Base-by-base conservation (phyloP, 2,888 invertebrate genomes). In the Branchellion lobata region DNA sequence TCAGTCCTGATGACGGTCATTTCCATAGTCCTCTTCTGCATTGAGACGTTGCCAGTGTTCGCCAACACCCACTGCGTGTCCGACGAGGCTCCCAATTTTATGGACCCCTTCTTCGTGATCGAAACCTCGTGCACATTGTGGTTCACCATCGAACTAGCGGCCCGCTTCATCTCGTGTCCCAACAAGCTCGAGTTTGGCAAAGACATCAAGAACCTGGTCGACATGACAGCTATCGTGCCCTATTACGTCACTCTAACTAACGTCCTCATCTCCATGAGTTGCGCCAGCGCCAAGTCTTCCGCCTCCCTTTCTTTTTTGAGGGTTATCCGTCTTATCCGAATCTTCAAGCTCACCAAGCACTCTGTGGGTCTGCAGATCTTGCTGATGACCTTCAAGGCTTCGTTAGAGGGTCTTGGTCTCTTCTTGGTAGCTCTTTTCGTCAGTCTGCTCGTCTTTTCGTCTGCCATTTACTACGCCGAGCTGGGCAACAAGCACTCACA, bases 261-360 rank as follows among this genome's bases (percentile, higher is more conserved):
- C 80, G 84, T 86, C 51, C 81, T 87, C n/a, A 83, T 84, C n/a
- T 84, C 83, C 57, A 85, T 85, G 83, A 85, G 83, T 81, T 86
- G 86, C 81, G 85, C 85, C 51, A 86, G 85, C 76, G 87, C 86
- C 11, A 87, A 87, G 79, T 86, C 86, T 18, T 87, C 87, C 27
- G 86, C 88, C 31, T 88, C 88, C 1, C 86, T 89, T 51, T 88
- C 89, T 18, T 89, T 89, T 79, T 85, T 89, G 47, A 85, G 89
- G 79, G 89, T 89, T 29, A 86, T 89, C 11, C 85, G 89, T 40
- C 84, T 89, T 57, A 84, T 87, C 24, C 82, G 87, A 80, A 85
- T 89, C 80, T 89, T 89, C 84, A 89, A 89, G 84, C 85, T 89
- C 73, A 88, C 88, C 74, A 88, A 88, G 83, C 89, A 89, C 83